A percentile compares a stretch with the other conserved stretches of the same genome.
phyloP scores from a whole-genome alignment of 2,797 vertebrate genomes.

The Sternarchorhynchus goeldii region DNA sequence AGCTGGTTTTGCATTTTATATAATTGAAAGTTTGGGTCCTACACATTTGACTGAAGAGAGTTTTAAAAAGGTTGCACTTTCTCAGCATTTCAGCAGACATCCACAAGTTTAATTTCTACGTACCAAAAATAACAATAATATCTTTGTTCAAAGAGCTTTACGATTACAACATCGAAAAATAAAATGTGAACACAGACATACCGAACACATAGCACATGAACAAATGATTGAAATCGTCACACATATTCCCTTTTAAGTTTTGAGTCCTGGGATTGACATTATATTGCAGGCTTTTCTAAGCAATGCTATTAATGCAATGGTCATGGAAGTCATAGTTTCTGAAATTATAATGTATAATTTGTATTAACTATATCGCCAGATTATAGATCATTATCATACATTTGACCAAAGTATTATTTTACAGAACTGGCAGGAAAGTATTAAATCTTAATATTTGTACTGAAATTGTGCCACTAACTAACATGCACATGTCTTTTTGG shows the following conservation, averaged over 20 bases:
- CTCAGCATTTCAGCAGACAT: conserved; percentile 60
- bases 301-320: background rate
- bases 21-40: background rate
- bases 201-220: conserved; percentile 66
- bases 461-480: background rate
- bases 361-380: conserved; percentile 36
- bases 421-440: background rate
- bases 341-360: background rate
- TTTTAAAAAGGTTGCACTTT: background rate
- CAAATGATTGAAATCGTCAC: conserved; percentile 63
- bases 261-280: conserved; percentile 48
- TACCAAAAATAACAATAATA: conserved; percentile 85
- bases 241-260: conserved; percentile 60
- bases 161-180: conserved; percentile 67
- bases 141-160: conserved; percentile 73
- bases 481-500: background rate
- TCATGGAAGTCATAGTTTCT: background rate
- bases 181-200: conserved; percentile 60
- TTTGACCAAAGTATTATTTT: background rate
- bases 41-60: background rate
- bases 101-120: conserved; percentile 79
- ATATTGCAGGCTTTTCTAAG: conserved; percentile 43
- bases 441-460: background rate
- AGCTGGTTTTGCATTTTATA: background rate
- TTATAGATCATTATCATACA: background rate